A percentile compares a stretch with the other conserved stretches of the same genome.
Evolutionary conservation across 1,140 invertebrate genomes (phyloP).

Genomic region (Meloidogyne floridensis): DNA sequence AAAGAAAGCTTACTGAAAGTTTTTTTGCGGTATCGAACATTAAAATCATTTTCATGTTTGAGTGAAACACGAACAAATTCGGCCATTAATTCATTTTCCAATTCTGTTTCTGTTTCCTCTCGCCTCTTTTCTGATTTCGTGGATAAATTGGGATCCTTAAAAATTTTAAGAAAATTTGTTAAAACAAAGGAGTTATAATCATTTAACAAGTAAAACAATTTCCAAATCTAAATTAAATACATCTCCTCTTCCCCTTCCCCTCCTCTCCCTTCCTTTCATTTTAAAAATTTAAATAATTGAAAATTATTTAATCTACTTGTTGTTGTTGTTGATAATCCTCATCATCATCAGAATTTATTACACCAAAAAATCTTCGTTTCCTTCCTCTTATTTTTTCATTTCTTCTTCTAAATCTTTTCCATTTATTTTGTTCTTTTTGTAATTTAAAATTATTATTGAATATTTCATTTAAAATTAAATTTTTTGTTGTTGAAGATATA

Average conservation of each 20-base stretch:
- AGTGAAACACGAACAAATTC: constrained; percentile 27
- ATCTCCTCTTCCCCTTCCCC: no score
- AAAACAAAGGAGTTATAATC: no score
- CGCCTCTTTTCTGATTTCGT: constrained; percentile 11
- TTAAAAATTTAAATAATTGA: not conserved
- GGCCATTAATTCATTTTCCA: constrained; percentile 23
- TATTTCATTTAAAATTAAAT: not conserved
- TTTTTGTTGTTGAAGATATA: not conserved
- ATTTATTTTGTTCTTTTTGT: not conserved
- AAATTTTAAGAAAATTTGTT: no score
- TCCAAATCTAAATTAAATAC: no score
- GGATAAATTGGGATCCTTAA: not conserved
- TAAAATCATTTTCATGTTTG: not conserved
- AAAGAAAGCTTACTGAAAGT: constrained; percentile 9
- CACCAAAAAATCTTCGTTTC: not conserved
- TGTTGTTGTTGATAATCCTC: not conserved
- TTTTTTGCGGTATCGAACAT: constrained; percentile 20
- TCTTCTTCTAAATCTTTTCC: not conserved
- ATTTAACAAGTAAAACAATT: no score
- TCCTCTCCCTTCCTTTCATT: not conserved
- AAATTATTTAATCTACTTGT: not conserved
- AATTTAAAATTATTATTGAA: not conserved
- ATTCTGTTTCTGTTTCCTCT: constrained; percentile 19
- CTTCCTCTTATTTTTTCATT: not conserved
- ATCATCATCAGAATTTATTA: constrained; percentile 10